Base-by-base conservation (phyloP, 2,797 vertebrate genomes). In the Gallinago solitaria region DNA sequence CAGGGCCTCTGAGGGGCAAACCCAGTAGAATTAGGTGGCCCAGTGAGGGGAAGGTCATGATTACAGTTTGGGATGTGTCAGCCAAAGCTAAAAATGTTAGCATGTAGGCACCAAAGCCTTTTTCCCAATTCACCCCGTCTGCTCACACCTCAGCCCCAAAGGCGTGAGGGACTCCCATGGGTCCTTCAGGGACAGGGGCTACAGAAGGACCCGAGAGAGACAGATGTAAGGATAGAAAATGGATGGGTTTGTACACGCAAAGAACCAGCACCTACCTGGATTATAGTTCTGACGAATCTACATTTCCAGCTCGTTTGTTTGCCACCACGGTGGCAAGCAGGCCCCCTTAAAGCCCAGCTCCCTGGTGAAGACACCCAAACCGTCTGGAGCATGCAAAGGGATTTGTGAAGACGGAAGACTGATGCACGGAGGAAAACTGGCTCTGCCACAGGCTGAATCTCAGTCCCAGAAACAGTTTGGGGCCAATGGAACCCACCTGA, bases 201-300 rank as follows among this genome's bases (percentile, higher is more conserved):
- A 37, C 25, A 61, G 69, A 33, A 41, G 32, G 51, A 60, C 2
- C 39, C 33, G 18, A 53, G 53, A 45, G n/a, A 54, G 21, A 53
- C 8, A 83, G 45, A 19, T 28, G 12, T 12, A 33, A 64, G 53
- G 73, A 17, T 2, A n/a, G 60, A 32, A 78, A 57, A 6, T 0
- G 0, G 17, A 15, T 18, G 27, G 37, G 16, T 82, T 71, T 51
- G 28, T 6, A 24, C 21, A 33, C 48, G 30, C 8, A 9, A 65
- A n/a, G 48, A 75, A 67, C 27, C 30, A n/a, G 25, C 35, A 75
- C 47, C 33, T 60, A 96, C 96, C 92, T 47, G 94, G 77, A 87
- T 90, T 79, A 87, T 48, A 59, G 86, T 69, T 82, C 88, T 87
- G 83, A 94, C 5, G 43, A 93, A 76, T 63, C 83, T 68, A 84